These are phyloP conservation scores for Operophtera brumata DNA, from an alignment of 2,888 invertebrate genomes.

Conservation along the genomic window DNA sequence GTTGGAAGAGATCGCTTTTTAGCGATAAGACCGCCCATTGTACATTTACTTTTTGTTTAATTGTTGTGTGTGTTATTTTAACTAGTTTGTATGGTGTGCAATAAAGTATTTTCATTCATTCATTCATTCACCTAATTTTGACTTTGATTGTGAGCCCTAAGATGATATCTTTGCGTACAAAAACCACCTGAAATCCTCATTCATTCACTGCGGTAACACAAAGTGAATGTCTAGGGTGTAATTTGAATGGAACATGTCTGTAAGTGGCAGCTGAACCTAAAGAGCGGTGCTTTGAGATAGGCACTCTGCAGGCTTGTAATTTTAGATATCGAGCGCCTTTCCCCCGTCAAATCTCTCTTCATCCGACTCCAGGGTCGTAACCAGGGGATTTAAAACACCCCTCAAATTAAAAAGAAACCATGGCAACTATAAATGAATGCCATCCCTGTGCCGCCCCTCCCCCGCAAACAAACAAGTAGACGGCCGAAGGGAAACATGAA, in stretches of 20 bases:
- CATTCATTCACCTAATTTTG: no score
- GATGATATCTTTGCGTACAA: constrained; percentile 39
- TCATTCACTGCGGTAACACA: constrained; percentile 54
- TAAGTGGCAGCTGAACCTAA: constrained; percentile 74
- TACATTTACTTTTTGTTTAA: no score
- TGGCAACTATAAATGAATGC: not conserved
- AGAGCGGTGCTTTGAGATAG: constrained; percentile 71
- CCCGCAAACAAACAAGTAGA: not conserved
- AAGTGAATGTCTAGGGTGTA: constrained; percentile 64
- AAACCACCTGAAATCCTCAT: constrained; percentile 36
- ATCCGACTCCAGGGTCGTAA: constrained; percentile 48
- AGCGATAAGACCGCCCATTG: no score
- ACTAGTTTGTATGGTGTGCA: no score
- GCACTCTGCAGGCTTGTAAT: constrained; percentile 76
- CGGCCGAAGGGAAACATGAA: not conserved
- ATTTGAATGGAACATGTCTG: constrained; percentile 69
- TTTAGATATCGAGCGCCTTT: constrained; percentile 73
- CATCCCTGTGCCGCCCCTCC: no score
- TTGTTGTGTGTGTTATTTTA: no score
- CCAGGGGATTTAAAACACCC: not conserved
- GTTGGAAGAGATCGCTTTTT: no score
- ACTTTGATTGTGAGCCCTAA: not conserved
- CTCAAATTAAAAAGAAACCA: not conserved
- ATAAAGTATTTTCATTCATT: no score
- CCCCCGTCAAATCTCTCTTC: constrained; percentile 57